Evolutionary conservation across 2,888 invertebrate genomes (phyloP), one percentile per base, ranked within the genome.

Genomic region (Conchocele bisecta): DNA sequence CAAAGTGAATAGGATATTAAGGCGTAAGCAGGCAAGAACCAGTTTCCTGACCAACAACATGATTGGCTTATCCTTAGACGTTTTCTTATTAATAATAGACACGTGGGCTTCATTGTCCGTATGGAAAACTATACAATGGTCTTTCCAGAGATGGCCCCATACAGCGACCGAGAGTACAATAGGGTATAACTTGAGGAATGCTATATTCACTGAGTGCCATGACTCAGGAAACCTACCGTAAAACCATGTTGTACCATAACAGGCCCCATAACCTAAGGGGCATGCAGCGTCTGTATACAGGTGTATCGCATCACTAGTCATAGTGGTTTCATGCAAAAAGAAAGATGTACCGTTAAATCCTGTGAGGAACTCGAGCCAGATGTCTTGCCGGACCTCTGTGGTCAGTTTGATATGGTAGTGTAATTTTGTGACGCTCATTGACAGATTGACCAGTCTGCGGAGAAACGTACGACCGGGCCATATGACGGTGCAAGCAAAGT

Each of bases 81-180:
- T 59, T 29, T 41, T 13, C 13, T 11, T 17, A 28, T 70, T 70
- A 11, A 70, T 29, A 44, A 70, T 64, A 13, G 24, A n/a, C n/a
- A 71, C 71, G 9, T 53, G 39, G 31, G 64, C 64, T 24, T 28
- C 6, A 29, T 70, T 71, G 28, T 71, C 70, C 24, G 39, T 50
- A n/a, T 44, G 20, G 44, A 63, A 63, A 7, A 39, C 7, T 26
- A 61, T 22, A 9, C 24, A 41, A 22, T 61, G 44, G 26, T 53
- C 41, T 28, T 28, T 13, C 24, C 31, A 26, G 2, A 28, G 17
- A 6, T 57, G 15, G 28, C 57, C 65, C 66, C 56, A 65, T 3
- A 65, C 28, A 20, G 37, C 6, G 2, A 65, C 20, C n/a, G 57
- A 46, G 11, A 57, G 33, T 2, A 61, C 17, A 17, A 61, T 51